Evolutionary conservation across 2,888 invertebrate genomes (phyloP).

Genomic region (Cephus nigrinus): DNA sequence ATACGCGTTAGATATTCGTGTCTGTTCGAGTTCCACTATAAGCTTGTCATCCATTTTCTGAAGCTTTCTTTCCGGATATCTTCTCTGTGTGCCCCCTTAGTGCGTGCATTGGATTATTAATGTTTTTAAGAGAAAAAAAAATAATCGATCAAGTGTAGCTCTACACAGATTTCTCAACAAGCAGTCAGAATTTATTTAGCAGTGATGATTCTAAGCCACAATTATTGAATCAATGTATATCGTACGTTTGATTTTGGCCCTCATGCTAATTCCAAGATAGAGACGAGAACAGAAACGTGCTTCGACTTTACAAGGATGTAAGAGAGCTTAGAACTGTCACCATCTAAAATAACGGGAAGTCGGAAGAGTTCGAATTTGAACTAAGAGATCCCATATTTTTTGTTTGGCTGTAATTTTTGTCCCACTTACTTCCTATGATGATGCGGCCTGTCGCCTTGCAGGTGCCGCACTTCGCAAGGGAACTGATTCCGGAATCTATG

Average conservation of each 20-base stretch:
- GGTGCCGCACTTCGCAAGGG: conserved; percentile 63
- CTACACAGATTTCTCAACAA: neutral
- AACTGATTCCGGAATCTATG: conserved; percentile 64
- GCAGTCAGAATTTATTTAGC: neutral
- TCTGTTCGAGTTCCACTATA: neutral
- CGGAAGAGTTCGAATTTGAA: conserved; percentile 27
- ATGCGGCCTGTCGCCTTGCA: conserved; percentile 64
- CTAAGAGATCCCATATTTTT: conserved; percentile 45
- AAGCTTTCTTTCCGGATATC: neutral
- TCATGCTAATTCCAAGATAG: neutral
- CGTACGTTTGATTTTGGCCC: neutral
- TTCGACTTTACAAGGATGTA: neutral
- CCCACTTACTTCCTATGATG: conserved; percentile 65
- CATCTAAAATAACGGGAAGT: conserved; percentile 47
- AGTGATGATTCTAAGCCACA: neutral
- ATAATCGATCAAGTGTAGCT: neutral
- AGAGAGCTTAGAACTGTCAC: conserved; percentile 46
- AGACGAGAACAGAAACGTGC: neutral
- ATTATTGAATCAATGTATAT: neutral
- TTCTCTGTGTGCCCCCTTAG: neutral
- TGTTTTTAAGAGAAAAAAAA: neutral
- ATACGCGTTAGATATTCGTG: neutral
- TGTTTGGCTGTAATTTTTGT: conserved; percentile 52
- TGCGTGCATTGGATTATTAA: neutral
- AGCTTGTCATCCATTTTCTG: neutral